phyloP scores from a whole-genome alignment of 2,113 vertebrate genomes.

The Sialia sialis region DNA sequence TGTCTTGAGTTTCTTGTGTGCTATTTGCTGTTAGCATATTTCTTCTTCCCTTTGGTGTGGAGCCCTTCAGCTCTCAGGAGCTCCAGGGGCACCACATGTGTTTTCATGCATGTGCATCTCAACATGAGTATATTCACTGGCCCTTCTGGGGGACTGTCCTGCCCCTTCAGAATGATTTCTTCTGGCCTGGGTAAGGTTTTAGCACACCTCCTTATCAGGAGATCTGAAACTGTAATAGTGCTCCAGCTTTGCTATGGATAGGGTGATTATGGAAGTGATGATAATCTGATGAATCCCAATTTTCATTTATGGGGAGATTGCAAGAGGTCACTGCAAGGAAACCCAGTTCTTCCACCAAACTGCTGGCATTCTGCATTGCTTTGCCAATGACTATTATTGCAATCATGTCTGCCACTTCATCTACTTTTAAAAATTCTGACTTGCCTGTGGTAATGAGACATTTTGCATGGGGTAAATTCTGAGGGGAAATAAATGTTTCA shows the following conservation, averaged over 20 bases:
- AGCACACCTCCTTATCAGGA: not conserved
- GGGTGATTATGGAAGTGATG: not conserved
- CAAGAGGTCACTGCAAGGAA: not conserved
- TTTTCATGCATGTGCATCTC: not conserved
- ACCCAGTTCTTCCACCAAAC: not conserved
- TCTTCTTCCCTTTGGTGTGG: not conserved
- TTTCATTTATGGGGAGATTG: not conserved
- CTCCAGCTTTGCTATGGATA: not conserved
- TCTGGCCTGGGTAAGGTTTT: not conserved
- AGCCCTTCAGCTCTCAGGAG: not conserved
- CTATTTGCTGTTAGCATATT: not conserved
- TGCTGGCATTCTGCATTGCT: not conserved
- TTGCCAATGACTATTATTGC: not conserved
- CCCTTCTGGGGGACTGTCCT: not conserved
- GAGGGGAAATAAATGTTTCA: not conserved
- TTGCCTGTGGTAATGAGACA: not conserved
- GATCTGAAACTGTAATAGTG: not conserved
- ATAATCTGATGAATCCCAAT: not conserved
- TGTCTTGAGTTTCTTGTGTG: not conserved
- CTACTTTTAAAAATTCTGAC: not conserved
- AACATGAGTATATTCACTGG: not conserved
- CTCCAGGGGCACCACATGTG: not conserved
- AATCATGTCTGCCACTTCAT: not conserved
- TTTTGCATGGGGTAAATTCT: not conserved
- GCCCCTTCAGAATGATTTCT: not conserved